Percentiles rank a stretch among this genome's conserved stretches.
phyloP scores from a whole-genome alignment of 2,888 invertebrate species.

The Tolmerus cingulatus region DNA sequence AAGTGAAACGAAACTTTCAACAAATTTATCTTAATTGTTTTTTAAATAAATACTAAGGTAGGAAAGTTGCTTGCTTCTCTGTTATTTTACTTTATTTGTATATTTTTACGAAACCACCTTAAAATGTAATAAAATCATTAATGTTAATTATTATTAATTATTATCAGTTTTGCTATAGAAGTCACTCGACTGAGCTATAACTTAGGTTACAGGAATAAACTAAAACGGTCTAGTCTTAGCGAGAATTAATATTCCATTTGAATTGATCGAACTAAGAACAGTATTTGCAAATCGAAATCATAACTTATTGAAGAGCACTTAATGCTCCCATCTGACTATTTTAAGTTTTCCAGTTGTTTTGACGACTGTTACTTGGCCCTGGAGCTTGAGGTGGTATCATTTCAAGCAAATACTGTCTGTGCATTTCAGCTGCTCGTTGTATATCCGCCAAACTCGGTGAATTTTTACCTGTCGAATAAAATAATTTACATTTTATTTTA shows the following conservation, averaged over 20 bases:
- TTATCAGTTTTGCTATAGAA: slow-evolving; percentile 40
- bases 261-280: slow-evolving; percentile 22
- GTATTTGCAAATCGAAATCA: slow-evolving; percentile 35
- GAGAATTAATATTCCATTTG: slow-evolving; percentile 32
- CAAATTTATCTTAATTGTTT: slow-evolving; percentile 34
- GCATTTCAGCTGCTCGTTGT: slow-evolving; percentile 86
- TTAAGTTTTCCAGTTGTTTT: slow-evolving; percentile 65
- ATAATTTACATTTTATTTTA: slow-evolving; percentile 45
- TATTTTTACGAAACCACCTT: slow-evolving; percentile 37
- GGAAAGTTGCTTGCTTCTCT: slow-evolving; percentile 2
- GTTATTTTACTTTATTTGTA: slow-evolving; percentile 14
- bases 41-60: slow-evolving; percentile 40
- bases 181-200: slow-evolving; percentile 40
- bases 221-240: slow-evolving; percentile 39
- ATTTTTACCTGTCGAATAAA: slow-evolving; percentile 57
- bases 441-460: slow-evolving; percentile 72
- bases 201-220: slow-evolving; percentile 37
- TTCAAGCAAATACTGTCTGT: slow-evolving; percentile 94
- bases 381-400: slow-evolving; percentile 80
- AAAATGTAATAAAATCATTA: slow-evolving; percentile 40
- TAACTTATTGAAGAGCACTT: slow-evolving; percentile 48
- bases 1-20: slow-evolving; percentile 20
- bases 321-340: slow-evolving; percentile 46
- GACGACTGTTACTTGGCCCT: slow-evolving; percentile 62
- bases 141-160: slow-evolving; percentile 31